Conservation (phyloP, 2,888 invertebrate species). For the Ischnus inquisitorius region DNA sequence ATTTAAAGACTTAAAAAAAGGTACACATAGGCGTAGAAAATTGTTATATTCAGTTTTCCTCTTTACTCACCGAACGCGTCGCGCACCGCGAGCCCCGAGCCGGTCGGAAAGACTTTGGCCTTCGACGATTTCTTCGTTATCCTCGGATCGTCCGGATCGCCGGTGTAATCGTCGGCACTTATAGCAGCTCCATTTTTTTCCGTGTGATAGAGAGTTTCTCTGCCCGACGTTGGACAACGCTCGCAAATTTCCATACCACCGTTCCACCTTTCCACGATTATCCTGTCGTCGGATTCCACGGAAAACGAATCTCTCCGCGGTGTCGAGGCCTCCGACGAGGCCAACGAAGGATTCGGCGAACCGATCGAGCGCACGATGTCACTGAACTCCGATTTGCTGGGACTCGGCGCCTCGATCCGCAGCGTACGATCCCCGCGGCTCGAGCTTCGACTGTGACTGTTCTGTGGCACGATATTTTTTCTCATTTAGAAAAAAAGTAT, state of each 20-base stretch:
- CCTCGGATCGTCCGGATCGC: conserved; percentile 73
- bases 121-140: conserved; percentile 73
- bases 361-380: conserved; percentile 74
- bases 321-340: conserved; percentile 73
- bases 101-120: conserved; percentile 79
- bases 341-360: conserved; percentile 73
- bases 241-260: conserved; percentile 64
- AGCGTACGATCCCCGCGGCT: conserved; percentile 70
- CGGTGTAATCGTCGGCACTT: conserved; percentile 56
- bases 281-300: conserved; percentile 61
- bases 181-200: conserved; percentile 75
- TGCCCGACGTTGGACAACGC: conserved; percentile 36
- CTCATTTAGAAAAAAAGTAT: no score
- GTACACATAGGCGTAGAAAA: no score
- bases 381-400: conserved; percentile 75
- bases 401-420: conserved; percentile 71
- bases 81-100: conserved; percentile 76
- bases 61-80: conserved; percentile 82
- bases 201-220: conserved; percentile 73
- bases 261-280: conserved; percentile 54
- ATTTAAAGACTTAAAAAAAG: no score
- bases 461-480: conserved; percentile 65
- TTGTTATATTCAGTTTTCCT: no score
- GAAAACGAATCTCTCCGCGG: conserved; percentile 65
- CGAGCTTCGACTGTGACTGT: conserved; percentile 71